Evolutionary conservation across 2,113 vertebrate species (phyloP).

Genomic region (Peromyscus leucopus): DNA sequence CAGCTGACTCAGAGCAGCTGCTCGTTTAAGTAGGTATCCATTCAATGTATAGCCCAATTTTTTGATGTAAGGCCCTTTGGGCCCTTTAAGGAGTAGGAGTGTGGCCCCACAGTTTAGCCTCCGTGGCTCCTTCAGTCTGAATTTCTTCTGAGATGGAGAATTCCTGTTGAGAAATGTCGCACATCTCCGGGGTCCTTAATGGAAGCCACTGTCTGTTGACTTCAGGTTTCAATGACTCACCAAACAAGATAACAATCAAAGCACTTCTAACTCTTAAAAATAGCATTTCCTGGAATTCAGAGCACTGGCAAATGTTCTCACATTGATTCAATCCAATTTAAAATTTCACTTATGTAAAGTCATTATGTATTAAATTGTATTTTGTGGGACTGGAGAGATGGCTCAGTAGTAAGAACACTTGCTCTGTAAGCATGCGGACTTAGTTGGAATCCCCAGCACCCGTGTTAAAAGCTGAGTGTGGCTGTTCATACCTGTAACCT

Average conservation of each 20-base stretch:
- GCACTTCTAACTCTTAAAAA: not conserved
- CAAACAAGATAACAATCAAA: constrained; percentile 21
- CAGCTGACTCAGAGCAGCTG: not conserved
- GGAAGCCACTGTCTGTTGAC: not conserved
- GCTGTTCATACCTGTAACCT: not conserved
- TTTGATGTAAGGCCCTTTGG: not conserved
- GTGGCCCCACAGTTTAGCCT: constrained; percentile 32
- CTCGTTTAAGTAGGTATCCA: not conserved
- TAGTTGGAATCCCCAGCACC: not conserved
- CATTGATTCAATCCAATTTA: constrained; percentile 7
- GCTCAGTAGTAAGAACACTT: not conserved
- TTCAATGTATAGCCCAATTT: constrained; percentile 2
- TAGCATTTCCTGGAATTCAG: constrained; percentile 16
- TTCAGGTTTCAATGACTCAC: not conserved
- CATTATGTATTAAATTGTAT: constrained; percentile 12
- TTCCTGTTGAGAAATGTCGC: not conserved
- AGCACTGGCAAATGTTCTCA: constrained; percentile 11
- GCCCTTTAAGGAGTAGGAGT: not conserved
- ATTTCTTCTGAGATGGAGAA: constrained; percentile 29
- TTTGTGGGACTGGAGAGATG: not conserved
- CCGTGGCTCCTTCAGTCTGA: not conserved
- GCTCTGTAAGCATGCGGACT: not conserved
- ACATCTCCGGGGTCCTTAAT: not conserved
- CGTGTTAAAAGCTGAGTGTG: not conserved
- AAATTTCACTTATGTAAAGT: not conserved